Conservation (phyloP, 2,888 invertebrate species). For the Brachypalpus laphriformis region DNA sequence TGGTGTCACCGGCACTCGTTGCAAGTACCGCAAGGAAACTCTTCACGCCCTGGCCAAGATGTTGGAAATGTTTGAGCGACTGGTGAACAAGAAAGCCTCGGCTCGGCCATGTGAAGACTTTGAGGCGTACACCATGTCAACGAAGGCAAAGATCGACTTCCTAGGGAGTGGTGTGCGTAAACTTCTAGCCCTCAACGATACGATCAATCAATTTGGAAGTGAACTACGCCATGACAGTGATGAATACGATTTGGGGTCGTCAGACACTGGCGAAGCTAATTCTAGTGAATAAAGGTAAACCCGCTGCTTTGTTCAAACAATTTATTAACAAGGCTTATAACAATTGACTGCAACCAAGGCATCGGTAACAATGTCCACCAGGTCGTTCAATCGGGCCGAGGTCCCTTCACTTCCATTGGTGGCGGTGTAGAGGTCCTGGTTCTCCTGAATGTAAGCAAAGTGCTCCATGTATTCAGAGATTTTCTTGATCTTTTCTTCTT, state of each 20-base stretch:
- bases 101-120: slow-evolving; percentile 58
- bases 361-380: slow-evolving; percentile 78
- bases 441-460: slow-evolving; percentile 77
- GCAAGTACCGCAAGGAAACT: slow-evolving; percentile 76
- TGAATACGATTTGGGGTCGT: slow-evolving; percentile 37
- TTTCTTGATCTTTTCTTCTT: slow-evolving; percentile 74
- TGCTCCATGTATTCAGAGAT: slow-evolving; percentile 78
- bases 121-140: slow-evolving; percentile 57
- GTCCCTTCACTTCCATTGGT: neutral
- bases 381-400: slow-evolving; percentile 75
- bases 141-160: slow-evolving; percentile 75
- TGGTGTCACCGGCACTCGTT: slow-evolving; percentile 45
- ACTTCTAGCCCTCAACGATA: slow-evolving; percentile 78
- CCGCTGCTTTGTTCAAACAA: slow-evolving; percentile 11
- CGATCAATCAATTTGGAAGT: slow-evolving; percentile 73
- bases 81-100: slow-evolving; percentile 10
- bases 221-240: slow-evolving; percentile 41
- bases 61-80: slow-evolving; percentile 74
- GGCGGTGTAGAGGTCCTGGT: slow-evolving; percentile 66
- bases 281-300: slow-evolving; percentile 36
- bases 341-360: slow-evolving; percentile 77
- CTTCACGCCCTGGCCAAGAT: slow-evolving; percentile 76
- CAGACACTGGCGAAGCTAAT: slow-evolving; percentile 21
- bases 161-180: slow-evolving; percentile 79
- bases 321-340: slow-evolving; percentile 69